A percentile compares a stretch with the other conserved stretches of the same genome.
phyloP scores from a whole-genome alignment of 1,140 invertebrate genomes.

The Andricus grossulariae region DNA sequence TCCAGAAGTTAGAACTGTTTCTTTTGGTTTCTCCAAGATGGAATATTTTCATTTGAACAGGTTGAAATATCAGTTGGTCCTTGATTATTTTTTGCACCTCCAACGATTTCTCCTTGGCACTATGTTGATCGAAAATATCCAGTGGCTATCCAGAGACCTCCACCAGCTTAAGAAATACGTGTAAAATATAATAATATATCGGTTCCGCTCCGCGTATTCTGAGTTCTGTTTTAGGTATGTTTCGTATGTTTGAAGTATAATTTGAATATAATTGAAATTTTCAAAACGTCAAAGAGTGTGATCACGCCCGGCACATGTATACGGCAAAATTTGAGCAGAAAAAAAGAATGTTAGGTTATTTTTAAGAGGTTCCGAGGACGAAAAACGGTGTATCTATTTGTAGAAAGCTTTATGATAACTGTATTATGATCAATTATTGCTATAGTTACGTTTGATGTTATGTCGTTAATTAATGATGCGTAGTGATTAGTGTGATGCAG shows the following conservation, averaged over 20 bases:
- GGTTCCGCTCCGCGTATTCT: constrained; percentile 51
- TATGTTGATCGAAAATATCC: too few species aligned
- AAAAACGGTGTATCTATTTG: constrained; percentile 66
- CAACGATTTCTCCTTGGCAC: too few species aligned
- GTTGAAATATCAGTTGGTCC: too few species aligned
- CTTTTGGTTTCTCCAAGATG: too few species aligned
- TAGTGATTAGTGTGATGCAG: constrained; percentile 57
- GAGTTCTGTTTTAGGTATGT: constrained; percentile 39
- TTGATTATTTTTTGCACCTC: too few species aligned
- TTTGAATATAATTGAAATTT: constrained; percentile 40
- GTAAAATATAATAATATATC: constrained; percentile 43
- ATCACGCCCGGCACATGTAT: constrained; percentile 69
- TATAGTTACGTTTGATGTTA: constrained; percentile 70
- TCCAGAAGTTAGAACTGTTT: too few species aligned
- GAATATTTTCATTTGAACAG: too few species aligned
- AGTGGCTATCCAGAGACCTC: not conserved
- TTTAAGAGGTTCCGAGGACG: constrained; percentile 39
- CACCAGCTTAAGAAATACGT: not conserved
- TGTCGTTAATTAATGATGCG: constrained; percentile 63
- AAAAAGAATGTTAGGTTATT: constrained; percentile 31
- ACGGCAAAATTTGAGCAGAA: constrained; percentile 60
- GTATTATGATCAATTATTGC: constrained; percentile 63
- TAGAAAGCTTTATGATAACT: constrained; percentile 71
- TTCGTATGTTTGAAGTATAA: constrained; percentile 25
- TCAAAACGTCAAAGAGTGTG: constrained; percentile 64